Evolutionary conservation across 2,888 invertebrate genomes (phyloP).

Genomic region (Tanytarsus gracilentus): DNA sequence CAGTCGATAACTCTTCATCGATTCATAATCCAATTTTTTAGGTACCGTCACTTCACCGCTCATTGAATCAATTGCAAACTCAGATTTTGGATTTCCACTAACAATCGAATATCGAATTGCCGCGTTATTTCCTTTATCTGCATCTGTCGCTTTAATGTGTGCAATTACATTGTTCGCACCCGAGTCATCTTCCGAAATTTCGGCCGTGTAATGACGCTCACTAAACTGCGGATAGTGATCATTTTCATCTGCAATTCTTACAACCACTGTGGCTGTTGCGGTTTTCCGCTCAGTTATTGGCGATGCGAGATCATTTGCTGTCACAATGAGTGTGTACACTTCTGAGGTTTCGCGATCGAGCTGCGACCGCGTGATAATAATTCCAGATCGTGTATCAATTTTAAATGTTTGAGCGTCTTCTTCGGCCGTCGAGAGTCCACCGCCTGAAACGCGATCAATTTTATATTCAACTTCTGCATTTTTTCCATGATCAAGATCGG

Average conservation of each 20-base stretch:
- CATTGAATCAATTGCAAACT: conserved; percentile 88
- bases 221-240: conserved; percentile 92
- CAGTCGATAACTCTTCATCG: conserved; percentile 71
- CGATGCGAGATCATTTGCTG: conserved; percentile 76
- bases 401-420: conserved; percentile 71
- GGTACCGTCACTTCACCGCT: conserved; percentile 84
- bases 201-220: conserved; percentile 78
- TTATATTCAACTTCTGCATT: conserved; percentile 81
- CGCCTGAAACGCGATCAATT: conserved; percentile 61
- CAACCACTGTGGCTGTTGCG: conserved; percentile 71
- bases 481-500: conserved; percentile 82
- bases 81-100: conserved; percentile 87
- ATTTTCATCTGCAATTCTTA: conserved; percentile 79
- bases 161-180: conserved; percentile 75
- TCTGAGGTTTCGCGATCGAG: conserved; percentile 84
- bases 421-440: conserved; percentile 51
- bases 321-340: conserved; percentile 73
- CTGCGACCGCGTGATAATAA: conserved; percentile 69
- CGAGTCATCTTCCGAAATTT: conserved; percentile 81
- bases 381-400: conserved; percentile 76
- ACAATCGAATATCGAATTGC: conserved; percentile 91
- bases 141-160: conserved; percentile 77
- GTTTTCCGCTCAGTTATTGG: conserved; percentile 69
- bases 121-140: conserved; percentile 86
- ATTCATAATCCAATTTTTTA: conserved; percentile 84